Percentiles rank a stretch among this genome's conserved stretches.
Evolutionary conservation across 2,888 invertebrate species (phyloP).

Genomic region (Nephrotoma flavescens): DNA sequence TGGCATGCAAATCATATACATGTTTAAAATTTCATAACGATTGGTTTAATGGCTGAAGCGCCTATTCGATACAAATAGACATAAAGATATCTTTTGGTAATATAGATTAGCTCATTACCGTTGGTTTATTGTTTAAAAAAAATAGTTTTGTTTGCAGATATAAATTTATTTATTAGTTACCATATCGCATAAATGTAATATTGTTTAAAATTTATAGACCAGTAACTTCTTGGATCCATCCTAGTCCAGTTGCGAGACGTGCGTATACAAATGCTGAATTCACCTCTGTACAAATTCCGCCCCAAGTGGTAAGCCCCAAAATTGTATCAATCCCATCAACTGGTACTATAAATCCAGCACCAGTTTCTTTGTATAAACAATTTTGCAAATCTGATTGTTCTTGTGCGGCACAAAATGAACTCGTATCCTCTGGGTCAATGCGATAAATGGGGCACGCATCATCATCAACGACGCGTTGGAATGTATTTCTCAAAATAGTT

Average conservation of each 20-base stretch:
- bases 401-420: not conserved
- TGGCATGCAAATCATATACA: too few relatives aligned
- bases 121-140: too few relatives aligned
- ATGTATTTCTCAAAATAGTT: not conserved
- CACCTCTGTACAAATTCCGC: not conserved
- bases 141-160: too few relatives aligned
- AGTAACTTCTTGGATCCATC: not conserved
- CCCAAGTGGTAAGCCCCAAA: not conserved
- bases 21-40: too few relatives aligned
- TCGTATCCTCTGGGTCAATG: not conserved
- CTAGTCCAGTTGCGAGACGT: not conserved
- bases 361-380: not conserved
- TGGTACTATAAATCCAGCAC: not conserved
- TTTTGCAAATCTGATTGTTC: not conserved
- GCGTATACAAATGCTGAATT: not conserved
- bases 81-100: too few relatives aligned
- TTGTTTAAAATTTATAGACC: not conserved
- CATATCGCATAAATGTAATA: too few relatives aligned
- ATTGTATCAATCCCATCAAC: not conserved
- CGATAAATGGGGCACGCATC: not conserved
- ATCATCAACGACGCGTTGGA: not conserved
- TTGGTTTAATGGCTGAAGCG: too few relatives aligned
- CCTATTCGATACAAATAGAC: too few relatives aligned
- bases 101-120: too few relatives aligned
- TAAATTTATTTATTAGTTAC: too few relatives aligned